Evolutionary conservation across 2,888 invertebrate genomes (phyloP).

Genomic region (Polydrusus cervinus): DNA sequence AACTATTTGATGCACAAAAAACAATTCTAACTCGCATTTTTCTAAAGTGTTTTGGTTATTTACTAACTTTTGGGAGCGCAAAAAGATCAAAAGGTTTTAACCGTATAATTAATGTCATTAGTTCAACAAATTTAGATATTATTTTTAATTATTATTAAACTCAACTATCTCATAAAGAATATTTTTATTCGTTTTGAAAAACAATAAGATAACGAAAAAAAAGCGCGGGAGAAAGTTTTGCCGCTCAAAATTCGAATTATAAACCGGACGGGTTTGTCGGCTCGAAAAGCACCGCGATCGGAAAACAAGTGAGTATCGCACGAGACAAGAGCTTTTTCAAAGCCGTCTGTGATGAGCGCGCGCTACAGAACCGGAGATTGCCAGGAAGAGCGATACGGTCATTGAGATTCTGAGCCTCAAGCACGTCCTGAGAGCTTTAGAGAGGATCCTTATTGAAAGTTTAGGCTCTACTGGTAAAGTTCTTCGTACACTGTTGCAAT

Average conservation of each 20-base stretch:
- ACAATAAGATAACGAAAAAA: constrained; percentile 17
- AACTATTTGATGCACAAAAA: too few species aligned
- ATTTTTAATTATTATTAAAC: too few species aligned
- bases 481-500: constrained; percentile 22
- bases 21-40: too few species aligned
- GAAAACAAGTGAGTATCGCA: constrained; percentile 45
- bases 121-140: background rate
- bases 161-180: too few species aligned
- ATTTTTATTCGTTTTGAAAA: too few species aligned
- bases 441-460: background rate
- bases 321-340: constrained; percentile 36
- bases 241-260: background rate
- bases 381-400: constrained; percentile 35
- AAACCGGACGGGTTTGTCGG: constrained; percentile 8
- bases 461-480: background rate
- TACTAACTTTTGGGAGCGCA: background rate
- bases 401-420: constrained; percentile 13
- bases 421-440: constrained; percentile 19
- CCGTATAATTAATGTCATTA: background rate
- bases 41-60: too few species aligned
- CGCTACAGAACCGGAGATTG: constrained; percentile 32
- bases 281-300: constrained; percentile 33
- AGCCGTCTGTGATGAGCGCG: constrained; percentile 30
- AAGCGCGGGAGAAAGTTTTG: constrained; percentile 22
- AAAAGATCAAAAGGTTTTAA: constrained; percentile 5